A percentile compares a stretch with the other conserved stretches of the same genome.
These are phyloP conservation scores for Hydraecia micacea DNA, from an alignment of 2,888 invertebrate species.

Conservation along the genomic window DNA sequence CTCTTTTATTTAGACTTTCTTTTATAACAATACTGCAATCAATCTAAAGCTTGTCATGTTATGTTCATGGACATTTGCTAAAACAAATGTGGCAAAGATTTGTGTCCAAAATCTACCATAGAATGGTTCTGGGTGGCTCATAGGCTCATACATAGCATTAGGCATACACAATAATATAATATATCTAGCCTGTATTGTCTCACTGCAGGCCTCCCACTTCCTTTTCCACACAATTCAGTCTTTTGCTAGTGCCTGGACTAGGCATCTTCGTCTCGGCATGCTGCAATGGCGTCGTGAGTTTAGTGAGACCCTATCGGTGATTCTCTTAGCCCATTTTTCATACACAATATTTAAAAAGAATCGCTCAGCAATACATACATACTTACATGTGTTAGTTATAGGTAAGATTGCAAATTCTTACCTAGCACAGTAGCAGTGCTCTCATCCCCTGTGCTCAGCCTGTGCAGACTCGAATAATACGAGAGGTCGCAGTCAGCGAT, in stretches of 20 bases:
- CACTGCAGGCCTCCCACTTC: too few species aligned
- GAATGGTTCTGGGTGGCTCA: background rate
- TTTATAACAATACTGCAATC: background rate
- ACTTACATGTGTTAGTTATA: background rate
- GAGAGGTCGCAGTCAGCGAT: slow-evolving; percentile 84
- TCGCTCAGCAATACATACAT: background rate
- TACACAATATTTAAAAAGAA: background rate
- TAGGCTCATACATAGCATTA: background rate
- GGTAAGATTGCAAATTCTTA: slow-evolving; percentile 57
- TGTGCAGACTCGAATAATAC: slow-evolving; percentile 84
- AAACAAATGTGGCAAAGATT: too few species aligned
- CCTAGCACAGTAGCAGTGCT: slow-evolving; percentile 84
- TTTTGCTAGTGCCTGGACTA: too few species aligned
- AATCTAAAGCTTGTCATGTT: background rate
- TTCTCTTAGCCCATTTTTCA: too few species aligned
- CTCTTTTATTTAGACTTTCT: background rate
- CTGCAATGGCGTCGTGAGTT: too few species aligned
- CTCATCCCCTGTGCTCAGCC: slow-evolving; percentile 82
- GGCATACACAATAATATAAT: background rate
- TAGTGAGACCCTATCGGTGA: too few species aligned
- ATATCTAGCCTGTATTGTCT: too few species aligned
- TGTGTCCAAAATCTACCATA: background rate
- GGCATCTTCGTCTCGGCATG: too few species aligned
- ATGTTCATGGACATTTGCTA: background rate
- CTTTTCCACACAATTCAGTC: too few species aligned